These are phyloP conservation scores for Tinamus guttatus DNA, from an alignment of 2,113 vertebrate genomes.

Conservation along the genomic window DNA sequence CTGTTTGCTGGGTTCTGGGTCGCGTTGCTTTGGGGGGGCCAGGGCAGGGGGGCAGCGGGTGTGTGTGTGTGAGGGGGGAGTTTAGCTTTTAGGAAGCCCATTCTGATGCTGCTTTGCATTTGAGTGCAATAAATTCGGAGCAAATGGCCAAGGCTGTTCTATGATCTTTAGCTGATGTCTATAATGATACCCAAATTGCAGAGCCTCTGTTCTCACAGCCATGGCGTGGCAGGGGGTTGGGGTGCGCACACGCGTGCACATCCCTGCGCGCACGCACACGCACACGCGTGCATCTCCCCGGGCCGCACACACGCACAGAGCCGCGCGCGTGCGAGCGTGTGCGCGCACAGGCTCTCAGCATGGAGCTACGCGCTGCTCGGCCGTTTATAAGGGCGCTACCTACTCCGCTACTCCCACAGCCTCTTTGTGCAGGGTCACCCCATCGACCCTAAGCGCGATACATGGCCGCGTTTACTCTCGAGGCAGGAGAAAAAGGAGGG, in stretches of 20 bases:
- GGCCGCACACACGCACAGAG: neutral
- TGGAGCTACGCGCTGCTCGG: neutral
- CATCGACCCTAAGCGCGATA: neutral
- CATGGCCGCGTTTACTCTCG: neutral
- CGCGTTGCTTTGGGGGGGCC: neutral
- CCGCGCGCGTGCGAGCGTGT: neutral
- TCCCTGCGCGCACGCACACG: neutral
- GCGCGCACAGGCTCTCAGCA: neutral
- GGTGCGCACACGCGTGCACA: neutral
- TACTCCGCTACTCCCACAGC: neutral
- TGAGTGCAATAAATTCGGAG: constrained; percentile 40
- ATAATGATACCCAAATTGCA: neutral
- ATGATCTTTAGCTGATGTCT: constrained; percentile 41
- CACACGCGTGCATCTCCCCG: neutral
- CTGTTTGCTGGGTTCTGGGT: neutral
- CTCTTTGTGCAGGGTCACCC: neutral
- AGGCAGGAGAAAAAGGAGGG: neutral
- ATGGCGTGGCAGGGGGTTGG: neutral
- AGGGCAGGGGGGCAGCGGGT: no score
- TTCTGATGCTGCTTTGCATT: constrained; percentile 24
- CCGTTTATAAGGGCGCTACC: neutral
- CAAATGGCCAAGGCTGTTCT: constrained; percentile 38
- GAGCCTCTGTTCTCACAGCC: neutral
- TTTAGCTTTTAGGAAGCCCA: constrained; percentile 1
- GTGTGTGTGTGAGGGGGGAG: neutral